phyloP scores from a whole-genome alignment of 2,797 vertebrate genomes.

The Telmatherina bonti region DNA sequence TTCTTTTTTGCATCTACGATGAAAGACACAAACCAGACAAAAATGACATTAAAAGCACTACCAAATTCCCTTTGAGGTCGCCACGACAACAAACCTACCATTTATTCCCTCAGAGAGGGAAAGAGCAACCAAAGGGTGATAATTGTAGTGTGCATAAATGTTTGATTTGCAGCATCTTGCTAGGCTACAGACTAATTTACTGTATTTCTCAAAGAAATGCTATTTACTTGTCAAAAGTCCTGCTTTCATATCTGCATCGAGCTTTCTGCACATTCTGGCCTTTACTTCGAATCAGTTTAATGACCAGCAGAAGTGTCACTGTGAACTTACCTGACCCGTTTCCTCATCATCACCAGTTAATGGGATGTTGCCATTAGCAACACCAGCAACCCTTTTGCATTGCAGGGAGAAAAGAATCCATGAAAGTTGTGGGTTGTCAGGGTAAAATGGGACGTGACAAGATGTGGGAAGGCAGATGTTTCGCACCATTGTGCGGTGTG shows the following conservation, averaged over 20 bases:
- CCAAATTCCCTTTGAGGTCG: constrained; percentile 36
- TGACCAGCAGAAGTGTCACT: constrained; percentile 53
- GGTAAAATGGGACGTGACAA: constrained; percentile 18
- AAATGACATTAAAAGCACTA: constrained; percentile 52
- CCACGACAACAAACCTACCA: constrained; percentile 30
- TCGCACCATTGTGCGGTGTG: constrained; percentile 15
- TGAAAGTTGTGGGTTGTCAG: constrained; percentile 34
- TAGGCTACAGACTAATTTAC: constrained; percentile 61
- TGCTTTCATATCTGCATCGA: constrained; percentile 43
- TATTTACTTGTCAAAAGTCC: constrained; percentile 60
- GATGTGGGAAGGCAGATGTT: constrained; percentile 26
- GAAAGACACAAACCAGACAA: constrained; percentile 52
- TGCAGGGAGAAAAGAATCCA: constrained; percentile 20
- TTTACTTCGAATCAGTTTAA: constrained; percentile 51
- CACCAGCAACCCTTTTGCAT: constrained; percentile 51
- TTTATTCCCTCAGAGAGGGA: constrained; percentile 29
- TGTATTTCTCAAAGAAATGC: constrained; percentile 52
- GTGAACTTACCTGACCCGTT: constrained; percentile 59
- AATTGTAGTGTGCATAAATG: constrained; percentile 22
- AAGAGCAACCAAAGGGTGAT: constrained; percentile 27
- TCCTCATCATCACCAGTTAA: constrained; percentile 65
- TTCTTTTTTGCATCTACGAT: constrained; percentile 1
- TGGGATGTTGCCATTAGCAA: constrained; percentile 80
- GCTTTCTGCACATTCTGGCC: constrained; percentile 33
- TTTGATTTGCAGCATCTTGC: constrained; percentile 27